Percentiles rank a stretch among this genome's conserved stretches.
Evolutionary conservation across 2,113 vertebrate genomes (phyloP).

Genomic region (Hyaena hyaena): DNA sequence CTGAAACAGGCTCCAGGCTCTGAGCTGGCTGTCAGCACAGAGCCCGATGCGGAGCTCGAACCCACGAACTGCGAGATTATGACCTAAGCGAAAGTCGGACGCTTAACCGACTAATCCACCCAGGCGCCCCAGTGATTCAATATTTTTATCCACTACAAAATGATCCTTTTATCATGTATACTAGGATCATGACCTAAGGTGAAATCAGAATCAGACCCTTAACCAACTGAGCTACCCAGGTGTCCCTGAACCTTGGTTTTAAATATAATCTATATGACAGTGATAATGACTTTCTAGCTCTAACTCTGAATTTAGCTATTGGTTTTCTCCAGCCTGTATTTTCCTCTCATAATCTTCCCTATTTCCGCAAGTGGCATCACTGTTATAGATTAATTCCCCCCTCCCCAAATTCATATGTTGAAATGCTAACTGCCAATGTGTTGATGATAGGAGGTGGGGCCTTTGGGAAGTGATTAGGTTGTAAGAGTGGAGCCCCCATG

Average conservation of each 20-base stretch:
- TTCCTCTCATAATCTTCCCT: not conserved
- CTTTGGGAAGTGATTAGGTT: not conserved
- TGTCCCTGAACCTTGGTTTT: not conserved
- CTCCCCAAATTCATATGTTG: not conserved
- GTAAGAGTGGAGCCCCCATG: not conserved
- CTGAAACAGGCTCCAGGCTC: too few species aligned
- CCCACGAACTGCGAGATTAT: too few species aligned
- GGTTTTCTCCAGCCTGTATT: not conserved
- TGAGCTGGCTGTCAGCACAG: too few species aligned
- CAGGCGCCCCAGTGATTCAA: not conserved
- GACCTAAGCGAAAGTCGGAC: too few species aligned
- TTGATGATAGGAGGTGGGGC: not conserved
- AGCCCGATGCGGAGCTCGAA: too few species aligned
- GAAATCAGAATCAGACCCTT: too few species aligned
- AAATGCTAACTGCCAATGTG: not conserved
- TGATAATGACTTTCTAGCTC: not conserved
- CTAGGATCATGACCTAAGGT: too few species aligned
- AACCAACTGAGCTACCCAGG: too few species aligned
- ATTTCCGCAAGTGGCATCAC: not conserved
- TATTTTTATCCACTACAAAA: not conserved
- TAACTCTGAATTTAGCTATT: not conserved
- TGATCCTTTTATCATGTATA: not conserved
- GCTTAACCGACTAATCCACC: too few species aligned
- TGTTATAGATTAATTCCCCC: not conserved
- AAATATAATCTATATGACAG: not conserved